These are phyloP conservation scores for Ormyrus nitidulus DNA, from an alignment of 2,888 invertebrate genomes.

Conservation along the genomic window DNA sequence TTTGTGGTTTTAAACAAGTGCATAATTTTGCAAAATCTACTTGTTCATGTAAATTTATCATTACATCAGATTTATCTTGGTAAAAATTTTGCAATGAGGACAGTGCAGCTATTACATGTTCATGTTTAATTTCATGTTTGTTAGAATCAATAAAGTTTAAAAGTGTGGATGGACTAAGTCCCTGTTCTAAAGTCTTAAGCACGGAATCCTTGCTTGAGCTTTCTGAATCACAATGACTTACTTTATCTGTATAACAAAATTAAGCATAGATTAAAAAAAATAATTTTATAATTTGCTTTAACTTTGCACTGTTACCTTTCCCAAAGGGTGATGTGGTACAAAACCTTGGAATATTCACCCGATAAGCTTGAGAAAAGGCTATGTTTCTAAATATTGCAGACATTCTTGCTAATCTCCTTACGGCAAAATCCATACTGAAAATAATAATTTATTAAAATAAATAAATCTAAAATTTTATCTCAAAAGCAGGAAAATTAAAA, in stretches of 20 bases:
- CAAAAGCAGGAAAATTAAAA: neutral
- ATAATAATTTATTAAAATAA: neutral
- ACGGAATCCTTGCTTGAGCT: slow-evolving; percentile 37
- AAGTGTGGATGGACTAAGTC: slow-evolving; percentile 42
- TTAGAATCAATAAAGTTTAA: slow-evolving; percentile 50
- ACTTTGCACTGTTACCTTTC: slow-evolving; percentile 20
- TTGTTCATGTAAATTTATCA: slow-evolving; percentile 33
- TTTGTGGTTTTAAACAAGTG: slow-evolving; percentile 41
- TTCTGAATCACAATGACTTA: slow-evolving; percentile 21
- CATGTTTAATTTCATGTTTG: slow-evolving; percentile 37
- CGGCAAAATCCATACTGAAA: slow-evolving; percentile 50
- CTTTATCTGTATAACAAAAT: slow-evolving; percentile 31
- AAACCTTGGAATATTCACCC: slow-evolving; percentile 38
- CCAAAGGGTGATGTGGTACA: slow-evolving; percentile 30
- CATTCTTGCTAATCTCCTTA: slow-evolving; percentile 49
- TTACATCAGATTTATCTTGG: slow-evolving; percentile 20
- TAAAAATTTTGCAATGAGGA: slow-evolving; percentile 50
- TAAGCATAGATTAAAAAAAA: neutral
- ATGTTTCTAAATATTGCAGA: slow-evolving; percentile 47
- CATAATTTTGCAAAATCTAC: slow-evolving; percentile 49
- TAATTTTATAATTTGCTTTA: neutral
- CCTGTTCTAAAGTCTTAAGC: slow-evolving; percentile 40
- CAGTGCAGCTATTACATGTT: slow-evolving; percentile 45
- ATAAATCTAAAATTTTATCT: neutral
- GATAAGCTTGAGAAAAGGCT: slow-evolving; percentile 43